Percentiles rank a stretch among this genome's conserved stretches.
phyloP scores from a whole-genome alignment of 2,797 vertebrate species.

The Danio aesculapii region DNA sequence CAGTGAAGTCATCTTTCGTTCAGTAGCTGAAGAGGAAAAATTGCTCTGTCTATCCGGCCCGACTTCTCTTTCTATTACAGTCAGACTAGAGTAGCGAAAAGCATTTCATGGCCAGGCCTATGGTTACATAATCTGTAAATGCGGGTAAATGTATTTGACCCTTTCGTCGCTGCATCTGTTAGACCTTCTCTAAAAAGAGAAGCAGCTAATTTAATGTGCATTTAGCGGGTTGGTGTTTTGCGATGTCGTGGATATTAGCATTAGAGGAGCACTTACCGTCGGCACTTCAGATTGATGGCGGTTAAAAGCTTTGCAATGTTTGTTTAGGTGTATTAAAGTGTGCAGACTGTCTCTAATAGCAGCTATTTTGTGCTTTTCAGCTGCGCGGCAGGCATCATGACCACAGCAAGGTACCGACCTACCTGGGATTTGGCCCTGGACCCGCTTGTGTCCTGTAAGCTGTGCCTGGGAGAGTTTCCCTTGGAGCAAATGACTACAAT shows the following conservation, averaged over 20 bases:
- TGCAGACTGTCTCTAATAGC: not conserved
- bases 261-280: conserved; percentile 40
- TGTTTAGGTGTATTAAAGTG: conserved; percentile 8
- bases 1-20: conserved; percentile 30
- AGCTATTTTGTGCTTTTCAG: conserved; percentile 56
- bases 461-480: conserved; percentile 97
- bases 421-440: conserved; percentile 98
- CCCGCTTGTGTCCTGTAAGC: conserved; percentile 96
- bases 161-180: conserved; percentile 26
- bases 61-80: conserved; percentile 46
- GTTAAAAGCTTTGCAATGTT: conserved; percentile 31
- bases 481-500: conserved; percentile 98
- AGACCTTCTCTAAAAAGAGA: conserved; percentile 24
- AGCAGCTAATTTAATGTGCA: conserved; percentile 38
- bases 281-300: conserved; percentile 12
- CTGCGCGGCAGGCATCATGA: conserved; percentile 84
- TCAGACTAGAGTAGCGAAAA: conserved; percentile 18
- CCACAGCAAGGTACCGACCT: conserved; percentile 92
- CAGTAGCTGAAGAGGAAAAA: conserved; percentile 16
- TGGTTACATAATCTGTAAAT: conserved; percentile 34
- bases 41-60: conserved; percentile 20
- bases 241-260: not conserved
- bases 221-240: conserved; percentile 40
- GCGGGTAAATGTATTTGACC: conserved; percentile 36
- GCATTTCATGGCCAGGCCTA: not conserved